Conservation (phyloP, 2,113 vertebrate genomes). For the Anguilla japonica region DNA sequence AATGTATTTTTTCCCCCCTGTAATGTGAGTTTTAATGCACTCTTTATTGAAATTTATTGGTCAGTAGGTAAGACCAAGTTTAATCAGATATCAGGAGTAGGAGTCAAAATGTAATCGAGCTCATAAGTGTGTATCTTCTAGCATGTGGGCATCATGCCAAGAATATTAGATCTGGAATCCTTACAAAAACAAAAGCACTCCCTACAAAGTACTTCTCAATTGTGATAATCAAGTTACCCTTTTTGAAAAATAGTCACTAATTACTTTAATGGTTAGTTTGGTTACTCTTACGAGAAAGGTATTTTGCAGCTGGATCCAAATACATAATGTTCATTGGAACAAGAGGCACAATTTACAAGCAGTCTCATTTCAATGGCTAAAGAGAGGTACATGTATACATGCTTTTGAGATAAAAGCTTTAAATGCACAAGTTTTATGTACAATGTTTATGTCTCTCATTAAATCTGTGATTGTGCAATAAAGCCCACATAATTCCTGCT, state of each 20-base stretch:
- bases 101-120: background rate
- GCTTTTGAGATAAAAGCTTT: background rate
- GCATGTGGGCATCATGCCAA: background rate
- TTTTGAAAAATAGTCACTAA: background rate
- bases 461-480: background rate
- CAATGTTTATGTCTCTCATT: background rate
- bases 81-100: background rate
- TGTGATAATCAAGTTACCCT: background rate
- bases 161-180: background rate
- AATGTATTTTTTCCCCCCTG: background rate
- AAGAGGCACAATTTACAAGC: constrained; percentile 7
- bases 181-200: background rate
- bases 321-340: constrained; percentile 8
- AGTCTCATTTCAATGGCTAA: constrained; percentile 6
- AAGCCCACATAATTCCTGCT: background rate
- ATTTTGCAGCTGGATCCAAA: background rate
- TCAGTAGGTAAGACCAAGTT: constrained; percentile 6
- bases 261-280: background rate
- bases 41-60: background rate
- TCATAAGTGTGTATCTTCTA: background rate
- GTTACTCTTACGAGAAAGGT: background rate
- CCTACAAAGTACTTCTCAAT: background rate
- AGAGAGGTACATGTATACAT: background rate
- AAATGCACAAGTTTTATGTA: background rate
- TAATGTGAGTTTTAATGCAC: background rate